Base-by-base conservation (phyloP, 2,888 invertebrate species). In the Eupithecia tripunctaria region DNA sequence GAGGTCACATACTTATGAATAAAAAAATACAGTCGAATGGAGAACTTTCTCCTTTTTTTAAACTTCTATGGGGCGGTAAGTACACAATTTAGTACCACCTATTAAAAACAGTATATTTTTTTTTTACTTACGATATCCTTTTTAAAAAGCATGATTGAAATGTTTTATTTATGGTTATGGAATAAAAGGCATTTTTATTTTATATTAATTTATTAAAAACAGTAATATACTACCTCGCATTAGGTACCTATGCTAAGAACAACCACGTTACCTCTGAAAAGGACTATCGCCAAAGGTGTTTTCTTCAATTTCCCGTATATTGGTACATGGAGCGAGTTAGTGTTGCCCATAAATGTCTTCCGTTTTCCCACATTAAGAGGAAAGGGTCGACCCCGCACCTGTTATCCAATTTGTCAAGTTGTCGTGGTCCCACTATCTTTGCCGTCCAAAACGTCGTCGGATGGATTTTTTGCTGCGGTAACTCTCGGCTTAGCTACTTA, bases 381-480 rank as follows among this genome's bases (percentile, higher is more conserved):
- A 82, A 81, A 82, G 82, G 83, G 82, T 82, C 82, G 78, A 76
- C 64, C 75, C 72, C 67, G 73, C 82, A 84, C 82, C 85, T 83
- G 83, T 76, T 75, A 74, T 78, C 78, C 82, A 80, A 84, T 84
- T 84, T 84, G 76, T 84, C 84, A 84, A 81, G 74, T 76, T 78
- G 76, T 71, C 76, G 68, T 68, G 70, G 75, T 70, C 76, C 64
- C 70, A 72, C 77, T 80, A 78, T 77, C 75, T 68, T 2, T 32
- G 68, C 29, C 25, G 25, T 14, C 51, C 27, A 56, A 43, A 63
- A 12, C 21, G 38, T 56, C 56, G 14, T 56, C 56, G 14, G 6
- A n/a, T 38, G n/a, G 21, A 12, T 64, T 51, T 64, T 64, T 64
- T 41, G 38, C 38, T 64, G 21, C 38, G 32, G 36, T 32, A 21